Conservation (phyloP, 1,140 invertebrate genomes). For the Pseudachorutes palmiensis region DNA sequence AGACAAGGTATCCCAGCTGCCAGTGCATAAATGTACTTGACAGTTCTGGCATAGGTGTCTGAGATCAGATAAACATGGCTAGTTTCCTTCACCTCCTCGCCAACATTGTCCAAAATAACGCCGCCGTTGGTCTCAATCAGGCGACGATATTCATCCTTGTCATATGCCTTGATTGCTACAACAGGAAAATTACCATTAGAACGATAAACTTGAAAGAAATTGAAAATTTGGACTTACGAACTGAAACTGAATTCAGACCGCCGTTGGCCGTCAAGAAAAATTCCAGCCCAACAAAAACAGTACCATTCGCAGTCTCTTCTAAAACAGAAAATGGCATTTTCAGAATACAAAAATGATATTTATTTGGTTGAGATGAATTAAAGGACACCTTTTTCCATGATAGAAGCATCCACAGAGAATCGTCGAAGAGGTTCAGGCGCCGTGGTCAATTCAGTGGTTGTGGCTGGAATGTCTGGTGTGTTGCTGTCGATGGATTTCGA, state of each 20-base stretch:
- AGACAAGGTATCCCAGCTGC: conserved; percentile 32
- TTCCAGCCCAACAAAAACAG: conserved; percentile 28
- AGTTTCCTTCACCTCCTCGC: not conserved
- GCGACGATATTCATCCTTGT: conserved; percentile 19
- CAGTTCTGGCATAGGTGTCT: conserved; percentile 15
- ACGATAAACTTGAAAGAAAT: not conserved
- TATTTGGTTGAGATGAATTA: not conserved
- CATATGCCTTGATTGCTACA: not conserved
- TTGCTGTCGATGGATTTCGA: not conserved
- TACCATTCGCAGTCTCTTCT: conserved; percentile 8
- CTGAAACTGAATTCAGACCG: conserved; percentile 26
- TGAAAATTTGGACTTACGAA: conserved; percentile 11
- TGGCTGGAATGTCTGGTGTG: not conserved
- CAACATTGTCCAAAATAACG: conserved; percentile 14
- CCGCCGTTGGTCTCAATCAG: conserved; percentile 17
- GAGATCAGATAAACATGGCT: conserved; percentile 17
- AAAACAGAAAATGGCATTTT: no score
- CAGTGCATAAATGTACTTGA: conserved; percentile 27
- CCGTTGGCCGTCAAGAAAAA: conserved; percentile 37
- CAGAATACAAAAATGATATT: not conserved
- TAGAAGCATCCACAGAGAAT: not conserved
- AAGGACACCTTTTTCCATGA: not conserved
- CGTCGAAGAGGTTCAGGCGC: no score
- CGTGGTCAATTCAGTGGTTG: not conserved
- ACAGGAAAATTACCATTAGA: conserved; percentile 10